Conservation (phyloP, 2,797 vertebrate species). For the Tadarida brasiliensis region DNA sequence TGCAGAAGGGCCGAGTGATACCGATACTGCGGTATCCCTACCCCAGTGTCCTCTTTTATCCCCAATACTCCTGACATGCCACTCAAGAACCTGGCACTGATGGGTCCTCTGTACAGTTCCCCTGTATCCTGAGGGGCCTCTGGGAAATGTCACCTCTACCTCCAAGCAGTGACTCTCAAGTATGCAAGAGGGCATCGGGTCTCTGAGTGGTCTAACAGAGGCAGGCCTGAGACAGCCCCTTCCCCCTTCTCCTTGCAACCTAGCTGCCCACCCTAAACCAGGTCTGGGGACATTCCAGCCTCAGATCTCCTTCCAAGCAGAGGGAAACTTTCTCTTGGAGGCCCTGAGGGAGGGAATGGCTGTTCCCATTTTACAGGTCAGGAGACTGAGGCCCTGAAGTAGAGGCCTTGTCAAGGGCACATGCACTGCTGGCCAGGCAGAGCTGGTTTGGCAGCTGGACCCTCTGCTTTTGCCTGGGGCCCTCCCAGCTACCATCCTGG, state of each 20-base stretch:
- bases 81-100: not conserved
- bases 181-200: not conserved
- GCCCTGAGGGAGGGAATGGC: not conserved
- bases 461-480: not conserved
- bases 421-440: not conserved
- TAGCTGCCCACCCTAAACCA: not conserved
- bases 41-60: not conserved
- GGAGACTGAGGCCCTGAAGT: conserved; percentile 12
- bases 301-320: conserved; percentile 30
- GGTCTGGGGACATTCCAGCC: not conserved
- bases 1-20: not conserved
- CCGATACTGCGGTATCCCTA: too few relatives aligned
- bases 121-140: not conserved
- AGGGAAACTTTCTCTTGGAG: not conserved
- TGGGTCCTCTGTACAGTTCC: not conserved
- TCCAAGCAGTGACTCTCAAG: not conserved
- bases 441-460: not conserved
- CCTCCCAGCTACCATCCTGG: not conserved
- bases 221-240: not conserved
- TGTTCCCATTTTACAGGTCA: conserved; percentile 36
- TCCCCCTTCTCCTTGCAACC: not conserved
- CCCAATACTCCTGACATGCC: not conserved
- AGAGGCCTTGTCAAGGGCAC: not conserved
- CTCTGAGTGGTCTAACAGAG: not conserved
- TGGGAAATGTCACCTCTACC: not conserved